These are phyloP conservation scores for Meiosimyza decipiens DNA, from an alignment of 2,888 invertebrate species.

Conservation along the genomic window DNA sequence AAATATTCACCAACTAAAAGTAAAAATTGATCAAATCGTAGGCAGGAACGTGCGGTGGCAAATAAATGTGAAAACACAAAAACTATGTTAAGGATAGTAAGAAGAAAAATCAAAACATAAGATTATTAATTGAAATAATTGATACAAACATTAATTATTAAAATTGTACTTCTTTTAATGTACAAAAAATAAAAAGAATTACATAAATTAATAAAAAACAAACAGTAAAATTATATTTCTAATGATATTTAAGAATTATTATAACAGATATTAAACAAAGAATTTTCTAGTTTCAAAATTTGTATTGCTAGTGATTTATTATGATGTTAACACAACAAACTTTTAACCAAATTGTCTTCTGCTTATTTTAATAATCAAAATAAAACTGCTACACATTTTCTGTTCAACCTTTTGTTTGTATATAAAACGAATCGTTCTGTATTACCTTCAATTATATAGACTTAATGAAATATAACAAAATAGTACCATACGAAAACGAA, in stretches of 20 bases:
- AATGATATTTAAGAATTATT: slow-evolving; percentile 18
- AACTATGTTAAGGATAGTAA: slow-evolving; percentile 31
- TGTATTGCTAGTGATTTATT: slow-evolving; percentile 27
- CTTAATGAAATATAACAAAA: too few relatives aligned
- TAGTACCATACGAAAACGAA: background rate
- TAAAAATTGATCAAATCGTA: slow-evolving; percentile 65
- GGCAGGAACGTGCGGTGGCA: slow-evolving; percentile 67
- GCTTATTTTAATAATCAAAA: slow-evolving; percentile 2
- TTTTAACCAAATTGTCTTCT: background rate
- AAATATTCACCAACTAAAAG: slow-evolving; percentile 35
- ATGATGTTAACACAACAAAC: slow-evolving; percentile 22
- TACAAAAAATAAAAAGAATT: slow-evolving; percentile 19
- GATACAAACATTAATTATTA: slow-evolving; percentile 25
- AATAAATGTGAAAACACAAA: slow-evolving; percentile 48
- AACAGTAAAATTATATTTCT: slow-evolving; percentile 30
- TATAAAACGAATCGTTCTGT: slow-evolving; percentile 12
- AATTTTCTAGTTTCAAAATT: slow-evolving; percentile 25
- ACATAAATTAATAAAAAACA: slow-evolving; percentile 25
- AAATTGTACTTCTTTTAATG: slow-evolving; percentile 33
- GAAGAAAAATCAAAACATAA: slow-evolving; percentile 38
- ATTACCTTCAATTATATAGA: too few relatives aligned
- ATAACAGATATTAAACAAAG: slow-evolving; percentile 24
- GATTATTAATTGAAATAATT: slow-evolving; percentile 30
- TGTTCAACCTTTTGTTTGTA: slow-evolving; percentile 20
- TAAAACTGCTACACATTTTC: too few relatives aligned